Base-by-base conservation (phyloP, 1,140 invertebrate genomes). In the Drosophila nannoptera region DNA sequence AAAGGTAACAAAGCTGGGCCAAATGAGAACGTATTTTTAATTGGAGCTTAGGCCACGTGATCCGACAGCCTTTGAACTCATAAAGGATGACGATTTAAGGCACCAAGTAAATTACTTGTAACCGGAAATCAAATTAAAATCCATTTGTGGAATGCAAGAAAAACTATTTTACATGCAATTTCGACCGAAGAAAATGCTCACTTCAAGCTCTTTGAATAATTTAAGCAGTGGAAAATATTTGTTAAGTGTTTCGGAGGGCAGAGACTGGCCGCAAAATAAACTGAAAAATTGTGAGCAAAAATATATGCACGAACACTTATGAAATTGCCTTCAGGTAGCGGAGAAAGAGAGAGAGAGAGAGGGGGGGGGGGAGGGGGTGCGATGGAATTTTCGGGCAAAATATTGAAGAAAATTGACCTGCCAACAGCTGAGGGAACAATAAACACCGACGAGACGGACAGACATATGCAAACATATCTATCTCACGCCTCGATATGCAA, bases 351-450 rank as follows among this genome's bases (percentile, higher is more conserved):
- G 22, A 22, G 22, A 22, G 22, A 22, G 22, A 22, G 22, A 22
- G 22, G 3, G 22, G 3, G 22, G 3, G 22, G 3, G 22, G 3
- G 22, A 22, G 22, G 22, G 22, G 3, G 22, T 69, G 22, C 55
- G 53, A 69, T 65, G 45, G 40, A 65, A 58, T 65, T 65, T 65
- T 58, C 32, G 46, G 46, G 6, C 61, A 64, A 69, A 69, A 64
- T 69, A 58, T 69, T 58, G 46, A 38, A 12, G 32, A 43, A 69
- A 52, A 69, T 69, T 69, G 40, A 32, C n/a, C 7, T 67, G 46
- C 38, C 64, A 53, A 9, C 36, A 22, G 62, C 61, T 14, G 31
- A 45, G 53, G 45, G 32, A 50, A 69, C 67, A 69, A 69, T 69
- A 53, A 70, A 66, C 46, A 54, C 48, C 59, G 11, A 48, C 59